Evolutionary conservation across 2,797 vertebrate species (phyloP).

Genomic region (Chrysocyon brachyurus): DNA sequence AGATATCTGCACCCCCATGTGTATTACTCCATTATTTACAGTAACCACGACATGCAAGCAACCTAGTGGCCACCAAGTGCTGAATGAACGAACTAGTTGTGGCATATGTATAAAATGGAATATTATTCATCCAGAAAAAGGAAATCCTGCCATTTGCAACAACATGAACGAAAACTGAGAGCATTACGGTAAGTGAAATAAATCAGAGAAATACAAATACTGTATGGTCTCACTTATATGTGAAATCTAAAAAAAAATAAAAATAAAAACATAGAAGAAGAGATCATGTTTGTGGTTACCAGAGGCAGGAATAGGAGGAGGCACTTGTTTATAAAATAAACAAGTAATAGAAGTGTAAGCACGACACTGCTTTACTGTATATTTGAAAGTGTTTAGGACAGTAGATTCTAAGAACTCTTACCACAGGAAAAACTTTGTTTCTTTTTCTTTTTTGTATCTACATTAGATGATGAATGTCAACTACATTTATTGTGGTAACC

Average conservation of each 20-base stretch:
- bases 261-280: neutral
- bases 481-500: neutral
- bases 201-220: neutral
- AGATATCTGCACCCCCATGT: neutral
- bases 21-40: neutral
- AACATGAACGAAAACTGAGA: neutral
- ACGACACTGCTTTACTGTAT: neutral
- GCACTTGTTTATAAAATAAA: neutral
- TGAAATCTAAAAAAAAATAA: neutral
- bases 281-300: neutral
- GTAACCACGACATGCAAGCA: neutral
- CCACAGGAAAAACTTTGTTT: neutral
- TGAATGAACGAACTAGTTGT: neutral
- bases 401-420: neutral
- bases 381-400: neutral
- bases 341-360: neutral
- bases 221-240: neutral
- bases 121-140: neutral
- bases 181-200: neutral
- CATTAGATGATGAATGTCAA: neutral
- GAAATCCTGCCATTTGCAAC: neutral
- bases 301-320: neutral
- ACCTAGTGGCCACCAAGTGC: neutral
- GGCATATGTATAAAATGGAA: neutral
- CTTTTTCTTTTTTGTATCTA: neutral